phyloP scores from a whole-genome alignment of 2,797 vertebrate genomes.

The Macroramphosus scolopax region DNA sequence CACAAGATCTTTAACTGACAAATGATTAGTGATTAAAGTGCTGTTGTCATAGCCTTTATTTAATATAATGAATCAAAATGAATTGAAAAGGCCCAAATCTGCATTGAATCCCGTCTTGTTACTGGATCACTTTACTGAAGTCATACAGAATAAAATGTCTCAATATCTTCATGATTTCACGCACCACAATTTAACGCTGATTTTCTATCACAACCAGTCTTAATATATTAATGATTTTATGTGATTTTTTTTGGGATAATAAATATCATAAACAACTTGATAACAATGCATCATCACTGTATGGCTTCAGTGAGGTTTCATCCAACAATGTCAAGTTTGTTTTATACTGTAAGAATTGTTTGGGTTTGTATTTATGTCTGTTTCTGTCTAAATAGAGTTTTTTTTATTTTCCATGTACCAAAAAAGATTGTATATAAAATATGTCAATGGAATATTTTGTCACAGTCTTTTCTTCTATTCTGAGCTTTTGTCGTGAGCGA shows the following conservation, averaged over 20 bases:
- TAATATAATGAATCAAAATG: slow-evolving; percentile 24
- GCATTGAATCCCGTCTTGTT: slow-evolving; percentile 57
- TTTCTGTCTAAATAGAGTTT: slow-evolving; percentile 72
- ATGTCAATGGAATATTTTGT: slow-evolving; percentile 52
- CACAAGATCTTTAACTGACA: slow-evolving; percentile 12
- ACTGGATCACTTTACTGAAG: slow-evolving; percentile 49
- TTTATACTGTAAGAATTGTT: slow-evolving; percentile 73
- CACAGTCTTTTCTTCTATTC: slow-evolving; percentile 25
- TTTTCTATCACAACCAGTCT: not conserved
- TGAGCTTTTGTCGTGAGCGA: no score
- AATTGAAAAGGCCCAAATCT: slow-evolving; percentile 25
- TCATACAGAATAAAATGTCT: slow-evolving; percentile 38
- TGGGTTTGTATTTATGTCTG: slow-evolving; percentile 78
- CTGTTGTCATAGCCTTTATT: slow-evolving; percentile 26
- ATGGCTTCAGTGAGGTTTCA: slow-evolving; percentile 49
- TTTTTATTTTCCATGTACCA: slow-evolving; percentile 70
- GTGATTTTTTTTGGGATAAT: slow-evolving; percentile 7
- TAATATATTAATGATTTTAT: not conserved
- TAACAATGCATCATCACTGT: slow-evolving; percentile 40
- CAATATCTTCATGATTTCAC: slow-evolving; percentile 1
- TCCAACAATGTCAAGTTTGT: slow-evolving; percentile 61
- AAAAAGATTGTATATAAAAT: slow-evolving; percentile 75
- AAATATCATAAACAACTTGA: slow-evolving; percentile 7
- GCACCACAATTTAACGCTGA: not conserved
- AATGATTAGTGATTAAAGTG: slow-evolving; percentile 18